phyloP scores from a whole-genome alignment of 2,888 invertebrate genomes.

The Poecilobothrus nobilitatus region DNA sequence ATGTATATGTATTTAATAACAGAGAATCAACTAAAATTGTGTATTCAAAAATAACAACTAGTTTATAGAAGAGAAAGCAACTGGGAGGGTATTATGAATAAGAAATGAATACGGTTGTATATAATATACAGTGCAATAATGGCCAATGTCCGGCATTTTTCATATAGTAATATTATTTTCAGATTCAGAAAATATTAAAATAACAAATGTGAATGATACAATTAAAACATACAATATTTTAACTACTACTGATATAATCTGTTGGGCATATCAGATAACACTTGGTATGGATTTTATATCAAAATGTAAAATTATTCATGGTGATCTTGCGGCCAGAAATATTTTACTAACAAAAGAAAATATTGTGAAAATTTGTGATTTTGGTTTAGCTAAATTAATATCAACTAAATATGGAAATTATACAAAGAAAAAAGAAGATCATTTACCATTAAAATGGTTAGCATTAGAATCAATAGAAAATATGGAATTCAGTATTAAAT shows the following conservation, averaged over 20 bases:
- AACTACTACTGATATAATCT: constrained; percentile 73
- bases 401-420: constrained; percentile 51
- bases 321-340: constrained; percentile 85
- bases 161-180: too few species aligned
- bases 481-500: constrained; percentile 84
- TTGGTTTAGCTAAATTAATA: constrained; percentile 87
- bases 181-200: too few species aligned
- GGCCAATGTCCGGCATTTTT: too few species aligned
- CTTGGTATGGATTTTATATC: constrained; percentile 92
- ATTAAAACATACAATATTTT: constrained; percentile 39
- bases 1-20: too few species aligned
- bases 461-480: constrained; percentile 89
- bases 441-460: constrained; percentile 93
- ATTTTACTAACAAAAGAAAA: constrained; percentile 82
- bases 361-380: constrained; percentile 93
- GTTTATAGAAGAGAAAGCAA: too few species aligned
- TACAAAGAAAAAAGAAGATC: constrained; percentile 76
- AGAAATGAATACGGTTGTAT: too few species aligned
- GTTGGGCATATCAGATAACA: constrained; percentile 89
- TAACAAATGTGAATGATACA: too few species aligned
- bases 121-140: too few species aligned
- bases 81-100: too few species aligned
- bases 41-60: too few species aligned
- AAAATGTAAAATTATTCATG: constrained; percentile 76
- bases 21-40: too few species aligned